Conservation (phyloP, 2,797 vertebrate genomes). For the Pseudopleuronectes americanus region DNA sequence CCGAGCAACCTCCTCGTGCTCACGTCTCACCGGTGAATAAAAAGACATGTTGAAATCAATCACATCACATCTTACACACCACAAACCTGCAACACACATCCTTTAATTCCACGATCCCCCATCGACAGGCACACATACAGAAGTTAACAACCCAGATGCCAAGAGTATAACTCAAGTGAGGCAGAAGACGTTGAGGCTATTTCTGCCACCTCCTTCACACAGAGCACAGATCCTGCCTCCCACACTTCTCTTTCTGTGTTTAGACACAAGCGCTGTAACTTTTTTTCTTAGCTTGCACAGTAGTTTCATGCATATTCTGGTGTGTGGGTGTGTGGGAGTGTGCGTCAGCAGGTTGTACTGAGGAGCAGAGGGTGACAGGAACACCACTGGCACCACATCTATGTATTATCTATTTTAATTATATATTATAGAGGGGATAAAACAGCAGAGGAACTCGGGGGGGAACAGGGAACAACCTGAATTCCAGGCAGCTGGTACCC, state of each 20-base stretch:
- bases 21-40: neutral
- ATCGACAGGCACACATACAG: neutral
- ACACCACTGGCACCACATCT: conserved; percentile 1
- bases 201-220: conserved; percentile 42
- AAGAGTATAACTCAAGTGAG: neutral
- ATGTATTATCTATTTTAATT: conserved; percentile 12
- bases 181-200: neutral
- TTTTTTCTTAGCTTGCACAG: neutral
- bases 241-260: conserved; percentile 11
- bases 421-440: conserved; percentile 5
- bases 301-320: conserved; percentile 21
- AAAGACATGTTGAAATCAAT: neutral
- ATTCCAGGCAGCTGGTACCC: conserved; percentile 39
- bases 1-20: neutral
- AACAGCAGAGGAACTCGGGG: conserved; percentile 1
- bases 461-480: conserved; percentile 28
- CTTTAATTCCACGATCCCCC: conserved; percentile 1
- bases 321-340: conserved; percentile 4
- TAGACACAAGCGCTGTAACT: too few species aligned
- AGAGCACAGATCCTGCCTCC: conserved; percentile 44
- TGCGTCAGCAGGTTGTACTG: neutral
- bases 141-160: neutral
- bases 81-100: neutral
- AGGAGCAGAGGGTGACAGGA: conserved; percentile 9
- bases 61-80: neutral